phyloP scores from a whole-genome alignment of 37 sponge, comb jelly and placozoan species.

The Amphimedon queenslandica region DNA sequence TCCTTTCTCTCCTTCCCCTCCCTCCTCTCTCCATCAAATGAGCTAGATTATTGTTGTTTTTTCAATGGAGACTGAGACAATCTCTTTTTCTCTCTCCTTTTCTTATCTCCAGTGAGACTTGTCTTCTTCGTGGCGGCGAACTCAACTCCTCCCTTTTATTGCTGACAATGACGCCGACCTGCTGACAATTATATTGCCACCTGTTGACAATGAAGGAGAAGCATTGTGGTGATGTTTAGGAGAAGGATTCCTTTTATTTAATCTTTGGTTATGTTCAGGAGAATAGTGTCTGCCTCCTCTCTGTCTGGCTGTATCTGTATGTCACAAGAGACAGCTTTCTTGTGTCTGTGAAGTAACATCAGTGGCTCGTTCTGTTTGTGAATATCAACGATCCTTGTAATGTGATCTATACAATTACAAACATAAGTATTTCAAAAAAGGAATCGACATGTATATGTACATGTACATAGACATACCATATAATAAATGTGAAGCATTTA shows the following conservation, averaged over 20 bases:
- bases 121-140: no score
- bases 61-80: not conserved
- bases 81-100: no score
- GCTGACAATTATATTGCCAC: no score
- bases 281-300: not conserved
- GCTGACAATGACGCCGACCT: no score
- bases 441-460: no score
- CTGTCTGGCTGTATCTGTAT: constrained; percentile 6
- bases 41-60: not conserved
- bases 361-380: constrained; percentile 42
- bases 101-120: no score
- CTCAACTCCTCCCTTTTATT: no score
- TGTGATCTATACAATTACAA: no score
- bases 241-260: not conserved
- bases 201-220: not conserved
- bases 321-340: constrained; percentile 79
- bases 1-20: not conserved
- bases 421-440: no score
- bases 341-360: constrained; percentile 64
- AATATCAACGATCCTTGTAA: constrained; percentile 62
- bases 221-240: not conserved
- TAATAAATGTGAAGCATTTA: no score
- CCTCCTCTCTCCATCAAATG: not conserved
- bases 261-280: no score
- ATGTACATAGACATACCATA: no score